Evolutionary conservation across 2,888 invertebrate genomes (phyloP), one percentile per base, ranked within the genome.

Genomic region (Tetrapedia diversipes): DNA sequence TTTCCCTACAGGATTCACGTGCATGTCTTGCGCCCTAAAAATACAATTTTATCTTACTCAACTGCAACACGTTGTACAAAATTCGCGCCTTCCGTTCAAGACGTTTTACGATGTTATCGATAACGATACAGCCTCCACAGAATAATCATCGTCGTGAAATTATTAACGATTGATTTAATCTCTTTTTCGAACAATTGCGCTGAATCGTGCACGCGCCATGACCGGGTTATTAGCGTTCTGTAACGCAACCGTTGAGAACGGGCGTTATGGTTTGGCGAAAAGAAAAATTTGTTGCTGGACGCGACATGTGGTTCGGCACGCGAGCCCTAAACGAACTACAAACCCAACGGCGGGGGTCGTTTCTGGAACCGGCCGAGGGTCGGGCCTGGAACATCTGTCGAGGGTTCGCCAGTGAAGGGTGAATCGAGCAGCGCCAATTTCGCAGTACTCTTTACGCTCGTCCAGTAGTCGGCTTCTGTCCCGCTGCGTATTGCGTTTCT

Each of bases 331-430:
- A 66, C 77, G 69, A 56, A 14, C 32, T 49, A 32, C 70, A 71
- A 75, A 73, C 60, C 77, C 75, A 64, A 60, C 69, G 68, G 68
- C 66, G 64, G 67, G 82, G 79, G 71, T 77, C 67, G 75, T 77
- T 72, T 49, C 56, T 16, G 56, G 7, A 29, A 56, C 65, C 49
- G 41, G 47, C 8, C 51, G 51, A 69, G 47, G 73, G 66, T 32
- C 32, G 47, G 57, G 47, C 43, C 32, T 8, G 69, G 45, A 84
- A 84, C 84, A 84, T 85, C 83, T 85, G 84, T 72, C 84, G 78
- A 82, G 80, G 81, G 78, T 66, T 53, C 66, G 77, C 74, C 54
- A 8, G 19, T 7, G 45, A 37, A 56, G 81, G 69, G 69, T 51
- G 27, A 37, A n/a, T n/a, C 27, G 60, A 27, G 39, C 34, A 34